A percentile compares a stretch with the other conserved stretches of the same genome.
These are phyloP conservation scores for Pocillopora meandrina DNA, from an alignment of 92 coral and sea anemone species.

Conservation along the genomic window DNA sequence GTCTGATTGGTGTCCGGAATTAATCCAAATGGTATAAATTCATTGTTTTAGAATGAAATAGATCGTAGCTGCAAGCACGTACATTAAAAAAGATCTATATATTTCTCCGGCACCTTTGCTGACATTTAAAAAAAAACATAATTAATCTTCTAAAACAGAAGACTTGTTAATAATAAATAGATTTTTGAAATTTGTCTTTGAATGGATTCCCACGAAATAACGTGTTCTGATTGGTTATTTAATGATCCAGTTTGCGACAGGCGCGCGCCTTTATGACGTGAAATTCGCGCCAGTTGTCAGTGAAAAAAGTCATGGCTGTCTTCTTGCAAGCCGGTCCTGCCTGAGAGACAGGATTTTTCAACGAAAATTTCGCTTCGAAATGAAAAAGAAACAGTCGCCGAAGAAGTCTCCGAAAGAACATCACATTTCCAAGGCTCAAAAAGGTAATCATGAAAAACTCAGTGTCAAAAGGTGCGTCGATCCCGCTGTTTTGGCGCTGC, in stretches of 20 bases:
- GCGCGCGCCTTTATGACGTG: constrained; percentile 56
- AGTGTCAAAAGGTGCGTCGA: constrained; percentile 20
- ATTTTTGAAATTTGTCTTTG: neutral
- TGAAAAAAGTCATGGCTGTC: neutral
- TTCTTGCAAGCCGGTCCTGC: neutral
- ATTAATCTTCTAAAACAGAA: neutral
- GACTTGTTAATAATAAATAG: neutral
- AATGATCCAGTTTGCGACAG: neutral
- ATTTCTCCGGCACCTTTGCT: too few species aligned
- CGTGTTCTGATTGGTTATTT: constrained; percentile 39
- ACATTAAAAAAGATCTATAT: too few species aligned
- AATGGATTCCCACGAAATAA: neutral
- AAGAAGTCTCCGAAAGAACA: constrained; percentile 24
- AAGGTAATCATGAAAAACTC: constrained; percentile 12
- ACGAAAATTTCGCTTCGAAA: constrained; percentile 5
- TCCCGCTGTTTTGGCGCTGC: constrained; percentile 67
- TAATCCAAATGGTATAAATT: too few species aligned
- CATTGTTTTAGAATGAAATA: too few species aligned
- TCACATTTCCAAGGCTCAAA: constrained; percentile 34
- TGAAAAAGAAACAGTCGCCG: constrained; percentile 39
- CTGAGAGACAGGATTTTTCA: neutral
- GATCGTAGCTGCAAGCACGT: too few species aligned
- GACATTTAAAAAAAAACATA: too few species aligned
- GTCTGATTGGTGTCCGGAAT: too few species aligned
- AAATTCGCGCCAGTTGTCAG: constrained; percentile 12